Evolutionary conservation across 1,140 invertebrate genomes (phyloP).

Genomic region (Orchesella cincta): DNA sequence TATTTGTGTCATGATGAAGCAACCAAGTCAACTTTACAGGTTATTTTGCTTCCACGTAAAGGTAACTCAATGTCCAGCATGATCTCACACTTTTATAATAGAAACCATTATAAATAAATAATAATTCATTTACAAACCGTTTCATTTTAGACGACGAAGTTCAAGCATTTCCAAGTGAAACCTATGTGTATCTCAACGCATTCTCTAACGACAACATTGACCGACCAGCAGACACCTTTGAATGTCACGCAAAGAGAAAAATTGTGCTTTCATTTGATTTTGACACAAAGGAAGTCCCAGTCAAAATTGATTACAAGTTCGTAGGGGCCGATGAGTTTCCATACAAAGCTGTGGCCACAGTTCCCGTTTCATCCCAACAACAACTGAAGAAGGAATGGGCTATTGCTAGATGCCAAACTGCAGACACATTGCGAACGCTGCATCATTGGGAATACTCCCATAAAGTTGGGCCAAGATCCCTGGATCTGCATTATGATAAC

Average conservation of each 20-base stretch:
- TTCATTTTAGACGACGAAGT: slow-evolving; percentile 37
- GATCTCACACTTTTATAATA: background rate
- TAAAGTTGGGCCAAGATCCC: background rate
- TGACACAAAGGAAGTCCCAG: slow-evolving; percentile 20
- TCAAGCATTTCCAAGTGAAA: slow-evolving; percentile 24
- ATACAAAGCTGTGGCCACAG: slow-evolving; percentile 34
- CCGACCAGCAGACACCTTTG: slow-evolving; percentile 28
- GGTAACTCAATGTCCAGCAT: background rate
- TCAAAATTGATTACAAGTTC: slow-evolving; percentile 31
- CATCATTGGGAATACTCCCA: slow-evolving; percentile 36
- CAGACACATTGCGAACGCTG: slow-evolving; percentile 31
- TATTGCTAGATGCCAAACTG: slow-evolving; percentile 31
- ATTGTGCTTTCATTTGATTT: slow-evolving; percentile 31
- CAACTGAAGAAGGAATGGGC: slow-evolving; percentile 29
- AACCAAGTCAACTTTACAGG: background rate
- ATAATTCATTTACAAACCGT: no score
- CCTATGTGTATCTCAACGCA: slow-evolving; percentile 24
- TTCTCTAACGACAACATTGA: background rate
- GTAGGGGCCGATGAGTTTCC: slow-evolving; percentile 28
- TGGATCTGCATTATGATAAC: slow-evolving; percentile 32
- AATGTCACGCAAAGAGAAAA: slow-evolving; percentile 37
- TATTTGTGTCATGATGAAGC: slow-evolving; percentile 33
- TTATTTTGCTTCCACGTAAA: slow-evolving; percentile 31
- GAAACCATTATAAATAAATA: background rate
- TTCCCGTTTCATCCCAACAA: background rate